phyloP scores from a whole-genome alignment of 2,888 invertebrate species.

The Cryptophagus acutangulus region DNA sequence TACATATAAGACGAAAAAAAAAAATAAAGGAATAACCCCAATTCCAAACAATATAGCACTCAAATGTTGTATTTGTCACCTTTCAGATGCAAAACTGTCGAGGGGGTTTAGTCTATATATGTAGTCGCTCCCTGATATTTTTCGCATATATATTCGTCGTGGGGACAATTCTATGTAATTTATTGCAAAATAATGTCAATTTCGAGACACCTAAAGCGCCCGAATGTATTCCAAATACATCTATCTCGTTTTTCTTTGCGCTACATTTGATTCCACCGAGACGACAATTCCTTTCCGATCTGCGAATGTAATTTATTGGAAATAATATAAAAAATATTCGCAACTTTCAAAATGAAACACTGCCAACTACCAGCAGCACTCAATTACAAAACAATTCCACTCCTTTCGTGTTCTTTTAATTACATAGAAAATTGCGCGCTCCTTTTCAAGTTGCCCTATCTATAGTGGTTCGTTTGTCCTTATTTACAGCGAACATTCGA shows the following conservation, averaged over 20 bases:
- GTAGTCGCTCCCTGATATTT: conserved; percentile 36
- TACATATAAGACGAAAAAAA: conserved; percentile 9
- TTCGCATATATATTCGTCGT: conserved; percentile 40
- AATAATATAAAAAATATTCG: conserved; percentile 4
- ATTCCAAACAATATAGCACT: conserved; percentile 43
- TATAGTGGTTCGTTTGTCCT: too few relatives aligned
- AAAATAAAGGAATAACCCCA: conserved; percentile 27
- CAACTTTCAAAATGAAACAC: too few relatives aligned
- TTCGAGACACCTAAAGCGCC: conserved; percentile 32
- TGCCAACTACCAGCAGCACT: too few relatives aligned
- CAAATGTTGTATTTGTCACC: conserved; percentile 45
- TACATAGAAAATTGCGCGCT: too few relatives aligned
- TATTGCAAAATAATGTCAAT: conserved; percentile 47
- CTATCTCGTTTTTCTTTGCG: background rate
- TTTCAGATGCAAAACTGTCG: conserved; percentile 41
- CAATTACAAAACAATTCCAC: too few relatives aligned
- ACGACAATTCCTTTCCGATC: background rate
- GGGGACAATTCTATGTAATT: conserved; percentile 45
- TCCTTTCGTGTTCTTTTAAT: too few relatives aligned
- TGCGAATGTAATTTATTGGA: background rate
- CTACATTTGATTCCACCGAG: conserved; percentile 1
- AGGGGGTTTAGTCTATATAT: conserved; percentile 23
- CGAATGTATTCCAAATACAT: conserved; percentile 24
- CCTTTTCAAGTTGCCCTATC: too few relatives aligned
- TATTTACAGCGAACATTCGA: too few relatives aligned